A percentile compares a stretch with the other conserved stretches of the same genome.
Conservation (phyloP, 2,797 vertebrate species). For the Hemitrygon akajei region DNA sequence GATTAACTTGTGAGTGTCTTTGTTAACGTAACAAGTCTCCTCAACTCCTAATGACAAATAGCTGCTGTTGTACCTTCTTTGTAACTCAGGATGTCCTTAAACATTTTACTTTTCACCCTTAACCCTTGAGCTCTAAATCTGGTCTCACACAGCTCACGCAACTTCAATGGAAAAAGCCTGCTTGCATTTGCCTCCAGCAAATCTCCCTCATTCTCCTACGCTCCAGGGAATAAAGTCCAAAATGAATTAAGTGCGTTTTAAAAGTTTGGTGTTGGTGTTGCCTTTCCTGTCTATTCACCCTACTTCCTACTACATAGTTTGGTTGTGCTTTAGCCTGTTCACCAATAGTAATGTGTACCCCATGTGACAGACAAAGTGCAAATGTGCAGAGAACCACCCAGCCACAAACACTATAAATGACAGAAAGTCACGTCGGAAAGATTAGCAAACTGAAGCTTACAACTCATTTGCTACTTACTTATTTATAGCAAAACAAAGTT, state of each 20-base stretch:
- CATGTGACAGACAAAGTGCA: background rate
- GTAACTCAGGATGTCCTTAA: too few relatives aligned
- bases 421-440: background rate
- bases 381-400: background rate
- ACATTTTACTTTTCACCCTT: too few relatives aligned
- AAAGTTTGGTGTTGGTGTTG: background rate
- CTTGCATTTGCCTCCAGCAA: too few relatives aligned
- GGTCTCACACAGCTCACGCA: too few relatives aligned
- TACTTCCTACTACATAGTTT: background rate
- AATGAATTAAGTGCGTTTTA: background rate
- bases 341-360: background rate
- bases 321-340: background rate
- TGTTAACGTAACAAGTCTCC: too few relatives aligned
- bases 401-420: background rate
- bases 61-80: too few relatives aligned
- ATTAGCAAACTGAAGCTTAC: background rate
- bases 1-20: too few relatives aligned
- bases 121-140: too few relatives aligned
- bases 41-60: too few relatives aligned
- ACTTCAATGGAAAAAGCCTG: too few relatives aligned
- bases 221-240: too few relatives aligned
- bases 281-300: background rate
- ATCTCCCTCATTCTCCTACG: too few relatives aligned
- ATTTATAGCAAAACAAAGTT: background rate
- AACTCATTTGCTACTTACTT: background rate